phyloP scores from a whole-genome alignment of 1,140 invertebrate genomes.

The Drosophila rhopaloa region DNA sequence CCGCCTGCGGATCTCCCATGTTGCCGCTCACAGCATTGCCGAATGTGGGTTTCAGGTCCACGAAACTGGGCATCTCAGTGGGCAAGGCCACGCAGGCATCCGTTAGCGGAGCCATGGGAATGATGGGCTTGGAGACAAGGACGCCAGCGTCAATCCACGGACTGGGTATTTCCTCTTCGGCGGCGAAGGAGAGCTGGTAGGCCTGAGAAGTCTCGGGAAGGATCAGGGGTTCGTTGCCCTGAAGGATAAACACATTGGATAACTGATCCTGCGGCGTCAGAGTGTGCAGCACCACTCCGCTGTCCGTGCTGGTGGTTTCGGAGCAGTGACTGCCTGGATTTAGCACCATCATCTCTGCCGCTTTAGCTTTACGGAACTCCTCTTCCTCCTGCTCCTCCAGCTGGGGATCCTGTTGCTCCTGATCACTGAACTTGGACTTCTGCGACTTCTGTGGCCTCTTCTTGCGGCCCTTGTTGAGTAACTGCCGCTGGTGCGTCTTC shows the following conservation, averaged over 20 bases:
- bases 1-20: slow-evolving; percentile 34
- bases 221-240: slow-evolving; percentile 43
- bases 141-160: slow-evolving; percentile 90
- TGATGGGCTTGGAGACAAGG: slow-evolving; percentile 85
- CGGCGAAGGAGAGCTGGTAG: slow-evolving; percentile 89
- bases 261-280: slow-evolving; percentile 33
- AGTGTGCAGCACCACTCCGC: slow-evolving; percentile 50
- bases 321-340: slow-evolving; percentile 60
- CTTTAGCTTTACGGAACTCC: slow-evolving; percentile 2
- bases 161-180: slow-evolving; percentile 90
- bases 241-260: slow-evolving; percentile 54
- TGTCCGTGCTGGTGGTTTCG: slow-evolving; percentile 65
- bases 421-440: slow-evolving; percentile 11
- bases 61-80: slow-evolving; percentile 90
- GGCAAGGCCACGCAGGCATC: slow-evolving; percentile 86
- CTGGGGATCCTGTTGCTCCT: slow-evolving; percentile 14
- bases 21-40: slow-evolving; percentile 58
- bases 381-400: slow-evolving; percentile 16
- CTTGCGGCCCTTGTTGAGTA: slow-evolving; percentile 66
- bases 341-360: slow-evolving; percentile 43
- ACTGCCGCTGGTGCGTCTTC: slow-evolving; percentile 87
- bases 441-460: slow-evolving; percentile 46
- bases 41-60: slow-evolving; percentile 85
- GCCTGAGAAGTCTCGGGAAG: slow-evolving; percentile 86
- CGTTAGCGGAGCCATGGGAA: slow-evolving; percentile 74